Conservation (phyloP, 2,113 vertebrate species). For the Siniperca knerii region DNA sequence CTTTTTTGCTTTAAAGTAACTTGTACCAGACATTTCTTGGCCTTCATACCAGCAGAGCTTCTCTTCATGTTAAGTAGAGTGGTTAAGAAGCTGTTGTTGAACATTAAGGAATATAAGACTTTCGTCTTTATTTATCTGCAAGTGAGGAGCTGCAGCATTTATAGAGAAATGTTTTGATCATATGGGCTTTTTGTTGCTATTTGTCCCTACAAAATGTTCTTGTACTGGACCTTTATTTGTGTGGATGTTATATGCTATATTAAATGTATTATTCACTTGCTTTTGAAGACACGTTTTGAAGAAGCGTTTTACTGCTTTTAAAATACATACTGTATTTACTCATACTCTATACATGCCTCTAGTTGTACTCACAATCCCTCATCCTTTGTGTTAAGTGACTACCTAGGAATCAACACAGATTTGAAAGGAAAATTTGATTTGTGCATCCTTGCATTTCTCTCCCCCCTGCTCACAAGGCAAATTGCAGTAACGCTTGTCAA, state of each 20-base stretch:
- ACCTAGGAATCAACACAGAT: conserved; percentile 32
- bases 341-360: conserved; percentile 10
- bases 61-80: background rate
- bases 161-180: background rate
- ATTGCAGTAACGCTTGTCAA: conserved; percentile 78
- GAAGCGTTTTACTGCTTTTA: background rate
- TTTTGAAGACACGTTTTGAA: background rate
- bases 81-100: background rate
- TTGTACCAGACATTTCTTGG: background rate
- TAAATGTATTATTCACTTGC: background rate
- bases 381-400: conserved; percentile 26
- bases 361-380: background rate
- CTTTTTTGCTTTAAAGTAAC: background rate
- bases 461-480: conserved; percentile 75
- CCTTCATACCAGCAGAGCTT: conserved; percentile 5
- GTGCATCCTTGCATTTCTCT: conserved; percentile 56
- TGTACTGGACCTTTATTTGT: background rate
- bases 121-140: background rate
- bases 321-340: background rate
- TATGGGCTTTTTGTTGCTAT: background rate
- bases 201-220: background rate
- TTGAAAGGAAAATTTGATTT: conserved; percentile 65
- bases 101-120: background rate
- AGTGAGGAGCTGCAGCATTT: background rate
- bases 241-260: background rate